Evolutionary conservation across 2,888 invertebrate species (phyloP).

Genomic region (Andrena bicolor): DNA sequence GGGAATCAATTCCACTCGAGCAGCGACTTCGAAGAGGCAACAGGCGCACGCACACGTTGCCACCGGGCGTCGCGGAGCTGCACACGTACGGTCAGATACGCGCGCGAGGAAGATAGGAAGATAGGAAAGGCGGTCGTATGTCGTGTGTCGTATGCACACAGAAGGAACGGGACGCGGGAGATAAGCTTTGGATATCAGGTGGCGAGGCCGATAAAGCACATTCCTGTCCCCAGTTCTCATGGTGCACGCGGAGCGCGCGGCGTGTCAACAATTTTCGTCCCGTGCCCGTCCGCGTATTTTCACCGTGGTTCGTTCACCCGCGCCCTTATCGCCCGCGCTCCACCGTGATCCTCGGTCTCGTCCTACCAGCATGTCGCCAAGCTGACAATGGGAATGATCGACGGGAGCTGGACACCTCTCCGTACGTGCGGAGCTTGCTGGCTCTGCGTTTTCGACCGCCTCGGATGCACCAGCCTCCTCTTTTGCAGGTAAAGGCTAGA

Average conservation of each 20-base stretch:
- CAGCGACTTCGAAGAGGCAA: not conserved
- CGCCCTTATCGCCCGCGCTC: slow-evolving; percentile 28
- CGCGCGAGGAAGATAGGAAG: not conserved
- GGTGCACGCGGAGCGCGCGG: slow-evolving; percentile 66
- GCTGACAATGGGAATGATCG: slow-evolving; percentile 53
- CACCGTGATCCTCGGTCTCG: not conserved
- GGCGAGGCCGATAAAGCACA: slow-evolving; percentile 73
- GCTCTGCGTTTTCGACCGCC: slow-evolving; percentile 64
- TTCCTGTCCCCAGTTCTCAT: slow-evolving; percentile 79
- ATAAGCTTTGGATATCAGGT: slow-evolving; percentile 78
- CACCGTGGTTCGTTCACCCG: slow-evolving; percentile 51
- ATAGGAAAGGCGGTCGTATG: slow-evolving; percentile 33
- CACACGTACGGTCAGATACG: not conserved
- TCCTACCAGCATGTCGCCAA: slow-evolving; percentile 30
- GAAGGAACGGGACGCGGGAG: slow-evolving; percentile 48
- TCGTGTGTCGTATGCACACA: slow-evolving; percentile 29
- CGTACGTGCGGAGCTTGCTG: slow-evolving; percentile 73
- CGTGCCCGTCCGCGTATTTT: slow-evolving; percentile 27
- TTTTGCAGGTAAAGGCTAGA: slow-evolving; percentile 70
- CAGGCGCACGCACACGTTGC: not conserved
- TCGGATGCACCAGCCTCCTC: slow-evolving; percentile 44
- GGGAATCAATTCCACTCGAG: not conserved
- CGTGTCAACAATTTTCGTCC: slow-evolving; percentile 75
- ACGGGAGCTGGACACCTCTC: slow-evolving; percentile 56
- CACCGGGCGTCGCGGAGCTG: too few relatives aligned